phyloP scores from a whole-genome alignment of 2,113 vertebrate species.

The Chaetura pelagica region DNA sequence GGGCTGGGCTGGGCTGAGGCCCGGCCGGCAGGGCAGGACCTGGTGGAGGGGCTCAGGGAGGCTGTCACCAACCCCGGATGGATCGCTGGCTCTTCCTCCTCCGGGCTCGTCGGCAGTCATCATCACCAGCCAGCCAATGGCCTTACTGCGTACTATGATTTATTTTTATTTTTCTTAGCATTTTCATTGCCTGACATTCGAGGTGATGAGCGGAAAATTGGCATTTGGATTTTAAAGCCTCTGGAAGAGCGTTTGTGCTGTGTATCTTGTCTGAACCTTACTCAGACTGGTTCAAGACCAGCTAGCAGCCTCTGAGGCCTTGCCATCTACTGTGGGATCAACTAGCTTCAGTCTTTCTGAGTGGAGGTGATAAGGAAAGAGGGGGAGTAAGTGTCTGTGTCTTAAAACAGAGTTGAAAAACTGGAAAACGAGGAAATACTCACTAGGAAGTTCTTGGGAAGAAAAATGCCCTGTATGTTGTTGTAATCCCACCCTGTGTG shows the following conservation, averaged over 20 bases:
- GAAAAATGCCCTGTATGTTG: neutral
- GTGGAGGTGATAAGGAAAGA: neutral
- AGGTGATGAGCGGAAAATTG: neutral
- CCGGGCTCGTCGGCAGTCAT: neutral
- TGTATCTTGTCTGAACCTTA: neutral
- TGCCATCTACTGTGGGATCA: neutral
- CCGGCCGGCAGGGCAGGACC: accelerated
- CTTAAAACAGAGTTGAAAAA: neutral
- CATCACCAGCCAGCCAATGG: neutral
- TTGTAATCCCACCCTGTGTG: neutral
- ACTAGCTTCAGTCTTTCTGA: neutral
- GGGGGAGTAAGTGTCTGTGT: neutral
- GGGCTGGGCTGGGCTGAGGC: neutral
- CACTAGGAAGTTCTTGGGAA: neutral
- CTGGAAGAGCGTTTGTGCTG: neutral
- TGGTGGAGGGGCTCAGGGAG: neutral
- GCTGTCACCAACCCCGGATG: accelerated
- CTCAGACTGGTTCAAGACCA: constrained; percentile 1
- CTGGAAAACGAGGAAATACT: neutral
- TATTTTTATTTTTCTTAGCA: neutral
- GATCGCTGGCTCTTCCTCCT: neutral
- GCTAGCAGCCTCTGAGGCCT: constrained; percentile 1
- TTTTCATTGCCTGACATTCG: neutral
- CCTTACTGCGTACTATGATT: neutral
- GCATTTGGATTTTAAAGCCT: neutral